Conservation (phyloP, 2,888 invertebrate genomes). For the Ellobium chinense region DNA sequence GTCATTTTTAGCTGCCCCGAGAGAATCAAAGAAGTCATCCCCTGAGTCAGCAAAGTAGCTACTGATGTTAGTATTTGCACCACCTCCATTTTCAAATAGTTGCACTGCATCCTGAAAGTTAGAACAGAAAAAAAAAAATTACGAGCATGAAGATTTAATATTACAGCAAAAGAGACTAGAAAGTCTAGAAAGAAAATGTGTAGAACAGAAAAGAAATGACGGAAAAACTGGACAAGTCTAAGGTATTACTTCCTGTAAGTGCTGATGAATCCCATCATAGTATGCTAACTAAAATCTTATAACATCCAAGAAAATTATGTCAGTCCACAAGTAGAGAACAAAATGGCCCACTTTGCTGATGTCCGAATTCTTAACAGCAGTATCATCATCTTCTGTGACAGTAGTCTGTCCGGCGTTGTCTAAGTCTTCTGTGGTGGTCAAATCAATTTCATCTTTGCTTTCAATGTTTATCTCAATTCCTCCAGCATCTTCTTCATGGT, state of each 20-base stretch:
- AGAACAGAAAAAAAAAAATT: too few species aligned
- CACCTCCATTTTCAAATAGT: background rate
- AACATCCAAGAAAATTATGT: too few species aligned
- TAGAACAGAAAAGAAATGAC: too few species aligned
- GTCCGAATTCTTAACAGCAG: background rate
- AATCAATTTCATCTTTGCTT: background rate
- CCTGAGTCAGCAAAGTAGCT: slow-evolving; percentile 69
- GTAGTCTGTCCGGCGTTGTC: background rate
- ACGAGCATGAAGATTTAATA: too few species aligned
- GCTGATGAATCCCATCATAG: too few species aligned
- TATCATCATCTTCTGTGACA: background rate
- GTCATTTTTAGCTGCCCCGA: slow-evolving; percentile 39
- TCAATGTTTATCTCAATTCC: slow-evolving; percentile 28
- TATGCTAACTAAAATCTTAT: too few species aligned
- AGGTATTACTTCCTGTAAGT: too few species aligned
- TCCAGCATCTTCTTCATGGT: background rate
- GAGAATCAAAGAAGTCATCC: slow-evolving; percentile 62
- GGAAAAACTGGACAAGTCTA: too few species aligned
- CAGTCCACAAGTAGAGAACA: too few species aligned
- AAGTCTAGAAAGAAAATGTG: too few species aligned
- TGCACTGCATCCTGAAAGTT: background rate
- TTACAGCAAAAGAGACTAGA: too few species aligned
- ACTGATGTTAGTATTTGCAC: slow-evolving; percentile 53
- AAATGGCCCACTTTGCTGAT: slow-evolving; percentile 10
- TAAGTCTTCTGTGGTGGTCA: background rate